phyloP scores from a whole-genome alignment of 2,113 vertebrate species.

The Gobius niger region DNA sequence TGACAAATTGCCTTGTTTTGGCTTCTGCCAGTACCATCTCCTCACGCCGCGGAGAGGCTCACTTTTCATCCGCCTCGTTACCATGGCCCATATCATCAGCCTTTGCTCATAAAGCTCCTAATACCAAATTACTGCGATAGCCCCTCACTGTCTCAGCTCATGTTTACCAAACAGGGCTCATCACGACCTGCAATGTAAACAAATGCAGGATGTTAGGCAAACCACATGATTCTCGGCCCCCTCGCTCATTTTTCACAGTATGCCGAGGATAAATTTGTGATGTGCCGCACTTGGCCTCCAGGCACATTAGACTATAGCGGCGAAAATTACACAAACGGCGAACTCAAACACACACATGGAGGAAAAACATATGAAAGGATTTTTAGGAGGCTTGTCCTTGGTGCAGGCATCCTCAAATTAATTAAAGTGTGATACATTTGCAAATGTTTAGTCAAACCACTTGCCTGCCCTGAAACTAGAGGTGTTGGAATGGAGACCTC shows the following conservation, averaged over 20 bases:
- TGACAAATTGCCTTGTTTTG: constrained; percentile 61
- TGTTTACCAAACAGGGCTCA: constrained; percentile 7
- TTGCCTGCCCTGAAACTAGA: too few relatives aligned
- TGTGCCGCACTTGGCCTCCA: background rate
- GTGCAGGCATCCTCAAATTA: too few relatives aligned
- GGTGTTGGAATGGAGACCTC: too few relatives aligned
- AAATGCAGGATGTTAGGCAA: background rate
- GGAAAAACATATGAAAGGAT: too few relatives aligned
- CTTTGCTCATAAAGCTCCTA: constrained; percentile 36
- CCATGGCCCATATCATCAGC: constrained; percentile 2
- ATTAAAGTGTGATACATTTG: too few relatives aligned
- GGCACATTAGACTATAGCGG: too few relatives aligned
- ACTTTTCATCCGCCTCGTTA: constrained; percentile 39
- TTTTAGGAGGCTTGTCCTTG: too few relatives aligned
- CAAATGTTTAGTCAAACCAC: too few relatives aligned
- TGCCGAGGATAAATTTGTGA: background rate
- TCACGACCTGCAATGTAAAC: constrained; percentile 1
- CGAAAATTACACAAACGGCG: too few relatives aligned
- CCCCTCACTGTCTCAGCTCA: background rate
- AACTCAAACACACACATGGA: background rate
- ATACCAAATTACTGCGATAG: constrained; percentile 31
- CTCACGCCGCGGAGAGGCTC: background rate
- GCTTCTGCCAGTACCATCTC: constrained; percentile 33
- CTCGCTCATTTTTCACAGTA: background rate
- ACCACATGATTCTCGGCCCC: background rate